Percentiles rank a stretch among this genome's conserved stretches.
phyloP scores from a whole-genome alignment of 1,140 invertebrate genomes.

The Hyposmocoma kahamanoa region DNA sequence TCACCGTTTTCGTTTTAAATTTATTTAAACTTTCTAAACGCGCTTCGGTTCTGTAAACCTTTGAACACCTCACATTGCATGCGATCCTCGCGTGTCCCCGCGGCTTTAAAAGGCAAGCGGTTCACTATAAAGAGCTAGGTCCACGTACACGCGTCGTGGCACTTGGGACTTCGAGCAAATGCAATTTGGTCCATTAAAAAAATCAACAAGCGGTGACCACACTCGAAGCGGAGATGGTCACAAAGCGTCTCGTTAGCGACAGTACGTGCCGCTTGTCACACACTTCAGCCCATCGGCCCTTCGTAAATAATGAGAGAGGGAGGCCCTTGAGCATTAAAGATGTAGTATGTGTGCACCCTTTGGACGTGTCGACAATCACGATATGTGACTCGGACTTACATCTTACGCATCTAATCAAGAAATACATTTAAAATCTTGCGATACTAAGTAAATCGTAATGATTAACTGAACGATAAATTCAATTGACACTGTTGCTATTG shows the following conservation, averaged over 20 bases:
- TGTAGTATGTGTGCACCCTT: conserved; percentile 12
- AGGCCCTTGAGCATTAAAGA: conserved; percentile 28
- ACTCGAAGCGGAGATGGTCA: conserved; percentile 55
- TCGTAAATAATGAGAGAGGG: conserved; percentile 71
- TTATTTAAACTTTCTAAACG: conserved; percentile 28
- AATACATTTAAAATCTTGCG: too few species aligned
- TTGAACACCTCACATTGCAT: conserved; percentile 29
- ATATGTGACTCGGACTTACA: too few species aligned
- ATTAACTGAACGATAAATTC: too few species aligned
- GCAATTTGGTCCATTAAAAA: conserved; percentile 71
- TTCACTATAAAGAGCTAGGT: conserved; percentile 6
- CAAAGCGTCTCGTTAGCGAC: conserved; percentile 69
- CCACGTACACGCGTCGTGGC: conserved; percentile 25
- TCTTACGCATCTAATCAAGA: too few species aligned
- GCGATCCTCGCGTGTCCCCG: conserved; percentile 33
- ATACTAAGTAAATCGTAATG: too few species aligned
- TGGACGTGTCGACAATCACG: conserved; percentile 23
- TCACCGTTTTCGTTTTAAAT: conserved; percentile 13
- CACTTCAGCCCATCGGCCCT: conserved; percentile 68
- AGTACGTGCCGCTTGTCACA: conserved; percentile 67
- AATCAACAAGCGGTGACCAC: conserved; percentile 61
- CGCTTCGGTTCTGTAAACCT: conserved; percentile 16
- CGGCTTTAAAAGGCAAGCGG: conserved; percentile 40
- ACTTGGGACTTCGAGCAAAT: conserved; percentile 53
- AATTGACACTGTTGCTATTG: too few species aligned